Evolutionary conservation across 2,113 vertebrate genomes (phyloP), one percentile per base, ranked within the genome.

Genomic region (Orcinus orca): DNA sequence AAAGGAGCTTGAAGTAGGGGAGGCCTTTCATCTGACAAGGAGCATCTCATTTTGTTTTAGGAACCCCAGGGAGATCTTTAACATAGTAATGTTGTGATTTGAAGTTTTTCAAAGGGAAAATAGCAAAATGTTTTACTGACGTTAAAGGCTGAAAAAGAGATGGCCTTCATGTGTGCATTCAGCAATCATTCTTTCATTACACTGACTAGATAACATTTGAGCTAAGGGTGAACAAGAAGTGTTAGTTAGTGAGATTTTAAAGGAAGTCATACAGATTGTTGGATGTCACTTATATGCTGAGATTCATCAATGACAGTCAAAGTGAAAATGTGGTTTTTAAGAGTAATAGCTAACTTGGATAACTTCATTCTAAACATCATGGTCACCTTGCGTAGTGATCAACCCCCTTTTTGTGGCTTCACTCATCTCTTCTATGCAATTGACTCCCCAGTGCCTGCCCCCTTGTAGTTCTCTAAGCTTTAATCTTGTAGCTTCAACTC

Each of bases 41-140:
- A 93, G 29, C 36, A 5, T 91, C n/a, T 67, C 47, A 55, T 80
- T 93, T 84, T 85, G 36, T 87, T 89, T 91, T 92, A 50, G 41
- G 53, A 86, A 90, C 67, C 31, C 2, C 20, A 76, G 36, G 29
- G 50, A 86, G 36, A 85, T 53, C 60, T 85, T 95, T 77, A 65
- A 88, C 60, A 41, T 74, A 91, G 38, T 90, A 70, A 25, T 92
- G 3, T 17, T 74, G 60, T 93, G 67, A 82, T 82, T 96, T 82
- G 62, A 96, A 96, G 38, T 84, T 23, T 80, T 95, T 88, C 33
- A 95, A 93, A 60, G 63, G 67, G 60, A 90, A 95, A 95, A 79
- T 65, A 89, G 65, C 17, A 89, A 79, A 93, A 10, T 13, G 26
- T 85, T 90, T 88, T 90, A 15, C 90, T 93, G 23, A 71, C 18